Conservation (phyloP, 2,888 invertebrate species). For the Plemyria rubiginata region DNA sequence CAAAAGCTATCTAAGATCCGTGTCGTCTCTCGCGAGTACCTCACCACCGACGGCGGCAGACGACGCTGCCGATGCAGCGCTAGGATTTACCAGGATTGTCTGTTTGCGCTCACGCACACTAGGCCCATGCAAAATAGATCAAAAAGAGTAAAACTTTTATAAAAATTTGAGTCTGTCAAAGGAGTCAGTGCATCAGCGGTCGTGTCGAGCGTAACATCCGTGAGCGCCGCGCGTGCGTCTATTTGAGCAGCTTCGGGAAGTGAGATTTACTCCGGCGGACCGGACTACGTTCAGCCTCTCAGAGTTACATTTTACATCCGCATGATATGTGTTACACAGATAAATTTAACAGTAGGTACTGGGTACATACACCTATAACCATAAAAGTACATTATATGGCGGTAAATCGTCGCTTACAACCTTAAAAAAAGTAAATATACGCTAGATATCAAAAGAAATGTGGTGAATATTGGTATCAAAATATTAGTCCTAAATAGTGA, state of each 20-base stretch:
- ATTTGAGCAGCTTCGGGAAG: slow-evolving; percentile 59
- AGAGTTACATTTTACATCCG: slow-evolving; percentile 70
- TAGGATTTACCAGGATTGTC: slow-evolving; percentile 28
- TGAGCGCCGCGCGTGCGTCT: slow-evolving; percentile 55
- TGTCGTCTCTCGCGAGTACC: slow-evolving; percentile 32
- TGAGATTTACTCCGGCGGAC: slow-evolving; percentile 59
- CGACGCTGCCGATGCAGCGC: slow-evolving; percentile 13
- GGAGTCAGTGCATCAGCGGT: slow-evolving; percentile 54
- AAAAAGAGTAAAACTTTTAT: slow-evolving; percentile 75
- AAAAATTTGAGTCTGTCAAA: slow-evolving; percentile 71
- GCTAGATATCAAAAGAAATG: slow-evolving; percentile 78
- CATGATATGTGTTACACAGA: slow-evolving; percentile 82
- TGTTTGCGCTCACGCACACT: slow-evolving; percentile 62
- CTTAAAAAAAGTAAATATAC: slow-evolving; percentile 72
- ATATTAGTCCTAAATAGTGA: slow-evolving; percentile 77
- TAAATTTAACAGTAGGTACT: slow-evolving; percentile 74
- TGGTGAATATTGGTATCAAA: slow-evolving; percentile 83
- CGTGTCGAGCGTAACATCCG: slow-evolving; percentile 38
- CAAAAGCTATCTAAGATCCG: slow-evolving; percentile 66
- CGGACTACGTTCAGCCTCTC: slow-evolving; percentile 74
- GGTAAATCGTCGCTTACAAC: slow-evolving; percentile 71
- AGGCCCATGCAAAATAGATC: slow-evolving; percentile 68
- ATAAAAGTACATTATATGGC: slow-evolving; percentile 77
- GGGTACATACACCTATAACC: slow-evolving; percentile 76
- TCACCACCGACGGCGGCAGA: slow-evolving; percentile 27